Base-by-base conservation (phyloP, 2,113 vertebrate genomes). In the Pongo abelii region DNA sequence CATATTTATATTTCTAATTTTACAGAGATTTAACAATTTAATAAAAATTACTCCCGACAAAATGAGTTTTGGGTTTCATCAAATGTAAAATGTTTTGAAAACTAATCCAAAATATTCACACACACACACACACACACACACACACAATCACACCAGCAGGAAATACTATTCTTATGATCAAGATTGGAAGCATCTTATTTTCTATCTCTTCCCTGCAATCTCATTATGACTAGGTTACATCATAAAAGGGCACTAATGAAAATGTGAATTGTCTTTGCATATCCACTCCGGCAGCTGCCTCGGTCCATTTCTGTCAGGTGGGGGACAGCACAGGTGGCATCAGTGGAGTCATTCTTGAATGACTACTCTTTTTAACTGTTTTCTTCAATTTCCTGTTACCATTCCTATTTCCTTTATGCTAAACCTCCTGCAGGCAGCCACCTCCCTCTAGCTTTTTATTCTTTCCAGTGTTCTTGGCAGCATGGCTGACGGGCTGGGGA, bases 1-100 rank as follows among this genome's bases (percentile, higher is more conserved):
- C 72, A 40, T 46, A 46, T 50, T 89, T 89, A 67, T 38, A 70
- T 35, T 97, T 94, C 67, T 43, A 61, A 30, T 97, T 93, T 38
- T 43, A 25, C 38, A 74, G 72, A 43, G 11, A 91, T 69, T 93
- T 94, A 95, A 91, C 64, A 78, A 93, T 38, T 83, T 48, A 97
- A 78, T 77, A 12, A 94, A 97, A 97, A 92, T 55, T 52, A 95
- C 27, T 74, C 90, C 38, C 85, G 59, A 89, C 79, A 92, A 89
- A 94, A 46, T 50, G 30, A 89, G n/a, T 77, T 84, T 61, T 89
- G 84, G 61, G 30, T 90, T 94, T 97, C 81, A 92, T 91, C 70
- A 96, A 96, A 70, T 0, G 2, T 43, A 74, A 92, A 64, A 70
- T 89, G 25, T 87, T 93, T 59, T 93, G 38, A 90, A 93, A 96